Base-by-base conservation (phyloP, 2,797 vertebrate species). In the Mastacembelus armatus region DNA sequence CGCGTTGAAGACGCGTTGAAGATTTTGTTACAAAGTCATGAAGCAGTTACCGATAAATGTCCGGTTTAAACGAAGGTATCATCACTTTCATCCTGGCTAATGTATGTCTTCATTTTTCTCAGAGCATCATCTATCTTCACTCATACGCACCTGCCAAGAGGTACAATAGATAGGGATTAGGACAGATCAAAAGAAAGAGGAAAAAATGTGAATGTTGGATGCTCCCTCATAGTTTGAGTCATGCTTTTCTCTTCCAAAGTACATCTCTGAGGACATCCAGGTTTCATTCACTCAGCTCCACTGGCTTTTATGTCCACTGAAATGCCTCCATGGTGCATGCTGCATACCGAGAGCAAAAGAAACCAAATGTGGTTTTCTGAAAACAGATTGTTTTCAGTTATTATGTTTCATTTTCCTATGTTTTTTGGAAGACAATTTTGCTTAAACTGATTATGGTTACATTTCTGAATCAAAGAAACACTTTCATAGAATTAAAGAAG, bases 401-500 rank as follows among this genome's bases (percentile, higher is more conserved):
- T 85, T 77, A 68, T 64, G 57, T 82, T 88, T 87, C 76, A 65
- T 47, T 85, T 71, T 62, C 50, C 67, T 84, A 88, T 81, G 71
- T 78, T 77, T 88, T 69, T 73, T 36, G 45, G 51, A 56, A 67
- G 55, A 72, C 16, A 71, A 50, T 78, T 81, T 80, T 80, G 74
- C 77, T 84, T 84, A 55, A 32, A 80, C 55, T 74, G 50, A 65
- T 68, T 64, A 60, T 32, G 70, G 74, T 55, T 78, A 18, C 2
- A 68, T 71, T 59, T 79, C 48, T 45, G 63, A 79, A 85, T 78
- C 72, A 76, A 82, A 68, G 67, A 75, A 66, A 67, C n/a, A 26
- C 73, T 68, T 77, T 80, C 27, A 69, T 52, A 44, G 56, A 73
- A 77, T 58, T 61, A 63, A 77, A 68, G 32, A 45, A 43, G 22